phyloP scores from a whole-genome alignment of 2,113 vertebrate species.

The Ivindomyrus marchei region DNA sequence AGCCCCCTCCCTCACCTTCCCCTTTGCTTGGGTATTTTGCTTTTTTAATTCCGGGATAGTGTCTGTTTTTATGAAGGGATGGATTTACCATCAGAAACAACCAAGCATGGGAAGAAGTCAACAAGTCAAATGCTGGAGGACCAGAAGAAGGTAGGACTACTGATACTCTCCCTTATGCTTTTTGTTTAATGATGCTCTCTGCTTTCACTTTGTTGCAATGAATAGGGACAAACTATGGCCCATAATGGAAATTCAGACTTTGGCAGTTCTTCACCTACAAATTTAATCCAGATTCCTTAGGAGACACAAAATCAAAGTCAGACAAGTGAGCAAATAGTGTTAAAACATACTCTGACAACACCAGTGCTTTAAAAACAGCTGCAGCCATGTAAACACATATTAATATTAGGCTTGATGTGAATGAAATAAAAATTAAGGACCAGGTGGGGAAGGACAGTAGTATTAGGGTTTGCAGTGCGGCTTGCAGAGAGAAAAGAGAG shows the following conservation, averaged over 20 bases:
- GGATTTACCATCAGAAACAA: slow-evolving; percentile 90
- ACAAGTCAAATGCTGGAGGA: slow-evolving; percentile 95
- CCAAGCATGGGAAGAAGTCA: slow-evolving; percentile 90
- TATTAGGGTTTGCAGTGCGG: neutral
- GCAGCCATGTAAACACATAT: neutral
- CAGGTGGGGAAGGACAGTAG: neutral
- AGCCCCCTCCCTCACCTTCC: slow-evolving; percentile 34
- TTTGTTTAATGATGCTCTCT: neutral
- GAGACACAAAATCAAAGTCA: neutral
- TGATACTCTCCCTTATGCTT: neutral
- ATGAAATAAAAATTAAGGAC: neutral
- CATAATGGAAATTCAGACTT: neutral
- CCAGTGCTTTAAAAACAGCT: neutral
- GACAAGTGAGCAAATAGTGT: neutral
- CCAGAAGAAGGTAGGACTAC: slow-evolving; percentile 87
- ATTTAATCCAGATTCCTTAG: neutral
- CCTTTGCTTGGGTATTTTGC: slow-evolving; percentile 54
- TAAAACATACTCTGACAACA: neutral
- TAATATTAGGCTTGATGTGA: neutral
- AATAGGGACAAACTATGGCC: neutral
- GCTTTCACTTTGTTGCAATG: neutral
- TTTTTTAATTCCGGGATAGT: slow-evolving; percentile 63
- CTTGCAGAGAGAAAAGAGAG: neutral
- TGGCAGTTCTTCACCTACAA: neutral
- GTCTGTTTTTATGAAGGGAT: slow-evolving; percentile 65